Evolutionary conservation across 2,113 vertebrate species (phyloP), one percentile per base, ranked within the genome.

Genomic region (Ptyas mucosa): DNA sequence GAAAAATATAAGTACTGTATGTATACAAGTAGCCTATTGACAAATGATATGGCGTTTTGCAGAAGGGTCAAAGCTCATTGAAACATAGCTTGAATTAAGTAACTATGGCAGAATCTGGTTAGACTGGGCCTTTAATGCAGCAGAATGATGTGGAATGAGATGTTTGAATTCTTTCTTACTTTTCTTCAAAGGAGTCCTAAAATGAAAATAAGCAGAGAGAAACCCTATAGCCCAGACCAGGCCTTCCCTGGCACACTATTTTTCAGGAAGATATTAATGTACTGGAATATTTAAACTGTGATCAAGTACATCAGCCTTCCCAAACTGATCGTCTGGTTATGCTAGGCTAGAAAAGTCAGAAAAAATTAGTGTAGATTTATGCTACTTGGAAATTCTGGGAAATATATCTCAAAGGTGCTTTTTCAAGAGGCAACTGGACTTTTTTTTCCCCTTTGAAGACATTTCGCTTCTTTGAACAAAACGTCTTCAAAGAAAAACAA

Each of bases 41-140:
- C 96, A 94, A 87, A 93, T 94, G 87, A 85, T 94, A 95, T 95
- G 91, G 8, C 95, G 94, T 95, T 97, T 96, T 97, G 94, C 93
- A 96, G 96, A 97, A 97, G 91, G 95, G 96, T 97, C 95, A 97
- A 96, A 96, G 86, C 89, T 92, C 93, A 95, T 92, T 95, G 91
- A 93, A 92, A 85, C 14, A 94, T 92, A 91, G 93, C 81, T 54
- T 75, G 12, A 90, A 90, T 88, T 85, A 0, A 94, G 93, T 95
- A 9, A 95, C 54, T 92, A 91, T 69, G 57, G 8, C 93, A 95
- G 95, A 95, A 95, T 81, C 92, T 96, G 97, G 95, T 97, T 95
- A 81, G 61, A 43, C 51, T 88, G 58, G 34, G 8, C 8, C 58
- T 75, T 53, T 11, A 75, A 11, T 88, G 51, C 34, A 46, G 51